These are phyloP conservation scores for Sesia bembeciformis DNA, from an alignment of 2,888 invertebrate species.

Conservation along the genomic window DNA sequence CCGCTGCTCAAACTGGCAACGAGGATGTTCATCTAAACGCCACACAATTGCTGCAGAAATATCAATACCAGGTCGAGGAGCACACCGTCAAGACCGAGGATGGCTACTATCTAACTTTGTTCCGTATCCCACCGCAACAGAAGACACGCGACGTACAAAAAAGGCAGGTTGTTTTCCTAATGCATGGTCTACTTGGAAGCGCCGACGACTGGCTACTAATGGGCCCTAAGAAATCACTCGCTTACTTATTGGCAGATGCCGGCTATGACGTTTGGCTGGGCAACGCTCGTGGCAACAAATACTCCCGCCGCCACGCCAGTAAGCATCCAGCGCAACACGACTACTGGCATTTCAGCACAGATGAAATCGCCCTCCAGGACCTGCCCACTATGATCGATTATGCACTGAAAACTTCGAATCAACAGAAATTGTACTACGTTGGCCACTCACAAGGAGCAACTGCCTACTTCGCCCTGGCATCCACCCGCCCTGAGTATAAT, in stretches of 20 bases:
- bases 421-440: slow-evolving; percentile 49
- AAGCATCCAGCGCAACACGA: slow-evolving; percentile 43
- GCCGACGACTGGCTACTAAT: slow-evolving; percentile 81
- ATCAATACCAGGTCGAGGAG: slow-evolving; percentile 48
- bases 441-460: slow-evolving; percentile 52
- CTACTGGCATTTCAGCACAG: slow-evolving; percentile 62
- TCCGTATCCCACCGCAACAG: slow-evolving; percentile 49
- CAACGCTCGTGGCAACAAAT: slow-evolving; percentile 56
- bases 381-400: slow-evolving; percentile 61
- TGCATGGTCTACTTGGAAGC: slow-evolving; percentile 79
- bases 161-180: slow-evolving; percentile 64
- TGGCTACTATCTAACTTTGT: slow-evolving; percentile 54
- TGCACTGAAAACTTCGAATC: slow-evolving; percentile 35
- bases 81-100: slow-evolving; percentile 54
- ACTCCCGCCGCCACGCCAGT: slow-evolving; percentile 47
- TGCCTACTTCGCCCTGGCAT: slow-evolving; percentile 45
- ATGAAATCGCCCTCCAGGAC: slow-evolving; percentile 58
- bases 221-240: slow-evolving; percentile 70
- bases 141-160: slow-evolving; percentile 18
- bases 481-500: slow-evolving; percentile 47
- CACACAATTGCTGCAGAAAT: slow-evolving; percentile 41
- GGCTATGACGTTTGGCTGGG: slow-evolving; percentile 66
- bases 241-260: slow-evolving; percentile 48
- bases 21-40: slow-evolving; percentile 35
- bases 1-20: slow-evolving; percentile 19